These are phyloP conservation scores for Dendroctonus ponderosae DNA, from an alignment of 1,140 invertebrate genomes.

Conservation along the genomic window DNA sequence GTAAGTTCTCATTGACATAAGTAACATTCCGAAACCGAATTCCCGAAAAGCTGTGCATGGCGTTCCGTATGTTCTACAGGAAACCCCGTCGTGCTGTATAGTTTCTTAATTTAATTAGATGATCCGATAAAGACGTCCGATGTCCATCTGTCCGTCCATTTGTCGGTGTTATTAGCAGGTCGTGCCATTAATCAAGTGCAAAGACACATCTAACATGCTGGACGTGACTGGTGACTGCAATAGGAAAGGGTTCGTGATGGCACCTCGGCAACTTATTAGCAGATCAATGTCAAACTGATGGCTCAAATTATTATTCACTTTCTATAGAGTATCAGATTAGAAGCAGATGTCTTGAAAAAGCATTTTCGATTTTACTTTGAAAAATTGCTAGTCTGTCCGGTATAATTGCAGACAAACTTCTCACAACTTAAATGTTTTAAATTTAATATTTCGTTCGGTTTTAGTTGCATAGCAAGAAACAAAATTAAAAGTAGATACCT, in stretches of 20 bases:
- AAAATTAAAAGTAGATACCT: too few species aligned
- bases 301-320: too few species aligned
- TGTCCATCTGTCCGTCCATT: slow-evolving; percentile 22
- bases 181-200: slow-evolving; percentile 27
- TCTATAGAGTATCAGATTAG: too few species aligned
- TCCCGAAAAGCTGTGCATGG: slow-evolving; percentile 18
- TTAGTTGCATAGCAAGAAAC: too few species aligned
- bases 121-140: slow-evolving; percentile 29
- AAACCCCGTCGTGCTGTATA: slow-evolving; percentile 19
- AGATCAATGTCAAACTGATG: too few species aligned
- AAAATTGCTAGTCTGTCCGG: too few species aligned
- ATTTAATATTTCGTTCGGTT: too few species aligned
- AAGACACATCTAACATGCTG: slow-evolving; percentile 27
- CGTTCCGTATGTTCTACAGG: slow-evolving; percentile 25
- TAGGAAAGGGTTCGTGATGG: slow-evolving; percentile 4
- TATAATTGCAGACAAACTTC: too few species aligned
- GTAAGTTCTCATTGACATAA: slow-evolving; percentile 26
- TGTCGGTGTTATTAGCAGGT: slow-evolving; percentile 27
- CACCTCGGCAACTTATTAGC: too few species aligned
- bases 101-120: slow-evolving; percentile 31
- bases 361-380: too few species aligned
- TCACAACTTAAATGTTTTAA: too few species aligned
- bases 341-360: too few species aligned
- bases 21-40: slow-evolving; percentile 23
- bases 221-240: slow-evolving; percentile 20